Conservation (phyloP, 1,140 invertebrate species). For the Globodera rostochiensis region DNA sequence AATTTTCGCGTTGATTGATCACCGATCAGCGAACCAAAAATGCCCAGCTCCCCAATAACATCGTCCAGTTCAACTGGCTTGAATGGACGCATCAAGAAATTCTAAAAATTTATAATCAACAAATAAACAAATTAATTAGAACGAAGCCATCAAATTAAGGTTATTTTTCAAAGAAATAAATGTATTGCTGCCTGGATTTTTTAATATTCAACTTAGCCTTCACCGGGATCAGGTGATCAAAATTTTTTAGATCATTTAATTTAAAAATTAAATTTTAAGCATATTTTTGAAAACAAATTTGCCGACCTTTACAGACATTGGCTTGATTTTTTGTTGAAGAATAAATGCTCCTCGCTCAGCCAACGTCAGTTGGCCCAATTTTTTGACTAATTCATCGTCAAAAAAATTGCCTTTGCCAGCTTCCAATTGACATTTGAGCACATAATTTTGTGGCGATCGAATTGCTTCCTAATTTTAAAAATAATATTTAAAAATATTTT, state of each 20-base stretch:
- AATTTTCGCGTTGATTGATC: conserved; percentile 73
- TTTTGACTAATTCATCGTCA: too few species aligned
- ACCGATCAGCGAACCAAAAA: conserved; percentile 77
- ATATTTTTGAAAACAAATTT: neutral
- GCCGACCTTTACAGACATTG: conserved; percentile 50
- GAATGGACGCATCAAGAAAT: too few species aligned
- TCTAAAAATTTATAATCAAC: too few species aligned
- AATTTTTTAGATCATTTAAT: conserved; percentile 79
- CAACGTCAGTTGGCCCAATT: conserved; percentile 70
- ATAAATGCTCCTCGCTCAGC: conserved; percentile 83
- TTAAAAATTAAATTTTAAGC: conserved; percentile 1
- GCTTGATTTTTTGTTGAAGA: conserved; percentile 77
- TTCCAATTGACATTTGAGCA: too few species aligned
- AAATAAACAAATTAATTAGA: too few species aligned
- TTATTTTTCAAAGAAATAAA: too few species aligned
- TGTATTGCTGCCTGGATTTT: too few species aligned
- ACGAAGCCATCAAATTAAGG: too few species aligned
- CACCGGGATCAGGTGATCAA: conserved; percentile 70
- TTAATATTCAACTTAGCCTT: conserved; percentile 25
- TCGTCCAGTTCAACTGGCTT: conserved; percentile 63
- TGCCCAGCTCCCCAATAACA: conserved; percentile 86
- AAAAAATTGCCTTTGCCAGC: too few species aligned
- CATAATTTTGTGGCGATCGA: too few species aligned
- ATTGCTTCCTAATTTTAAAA: too few species aligned
- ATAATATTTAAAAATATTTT: conserved; percentile 68